These are phyloP conservation scores for Nestor notabilis DNA, from an alignment of 2,113 vertebrate genomes.

Conservation along the genomic window DNA sequence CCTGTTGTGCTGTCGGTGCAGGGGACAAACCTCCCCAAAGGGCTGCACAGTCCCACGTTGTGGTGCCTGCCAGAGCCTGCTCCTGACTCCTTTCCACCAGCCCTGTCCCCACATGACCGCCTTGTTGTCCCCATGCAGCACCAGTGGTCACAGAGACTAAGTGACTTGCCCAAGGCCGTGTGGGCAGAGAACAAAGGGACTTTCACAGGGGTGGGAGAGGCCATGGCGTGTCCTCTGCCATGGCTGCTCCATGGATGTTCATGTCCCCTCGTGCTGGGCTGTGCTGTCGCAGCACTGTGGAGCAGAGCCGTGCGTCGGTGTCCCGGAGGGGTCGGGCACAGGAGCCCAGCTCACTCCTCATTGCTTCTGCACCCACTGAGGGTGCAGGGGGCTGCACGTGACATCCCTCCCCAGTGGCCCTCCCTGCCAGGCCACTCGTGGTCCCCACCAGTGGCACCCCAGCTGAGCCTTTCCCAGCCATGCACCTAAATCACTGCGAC, in stretches of 20 bases:
- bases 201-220: accelerated
- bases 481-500: background rate
- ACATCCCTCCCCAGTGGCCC: background rate
- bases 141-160: background rate
- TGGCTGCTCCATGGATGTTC: background rate
- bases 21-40: background rate
- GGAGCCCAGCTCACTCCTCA: background rate
- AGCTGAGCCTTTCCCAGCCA: background rate
- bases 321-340: background rate
- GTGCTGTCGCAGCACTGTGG: background rate
- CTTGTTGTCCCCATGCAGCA: background rate
- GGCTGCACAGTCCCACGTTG: background rate
- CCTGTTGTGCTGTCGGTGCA: background rate
- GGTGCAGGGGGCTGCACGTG: background rate
- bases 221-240: background rate
- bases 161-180: background rate
- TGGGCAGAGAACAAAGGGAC: background rate
- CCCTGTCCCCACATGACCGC: accelerated
- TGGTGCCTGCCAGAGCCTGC: background rate
- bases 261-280: accelerated
- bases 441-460: accelerated
- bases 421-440: background rate
- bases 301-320: accelerated
- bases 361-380: background rate
- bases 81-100: background rate